Evolutionary conservation across 2,797 vertebrate genomes (phyloP).

Genomic region (Chaetodon trifasciatus): DNA sequence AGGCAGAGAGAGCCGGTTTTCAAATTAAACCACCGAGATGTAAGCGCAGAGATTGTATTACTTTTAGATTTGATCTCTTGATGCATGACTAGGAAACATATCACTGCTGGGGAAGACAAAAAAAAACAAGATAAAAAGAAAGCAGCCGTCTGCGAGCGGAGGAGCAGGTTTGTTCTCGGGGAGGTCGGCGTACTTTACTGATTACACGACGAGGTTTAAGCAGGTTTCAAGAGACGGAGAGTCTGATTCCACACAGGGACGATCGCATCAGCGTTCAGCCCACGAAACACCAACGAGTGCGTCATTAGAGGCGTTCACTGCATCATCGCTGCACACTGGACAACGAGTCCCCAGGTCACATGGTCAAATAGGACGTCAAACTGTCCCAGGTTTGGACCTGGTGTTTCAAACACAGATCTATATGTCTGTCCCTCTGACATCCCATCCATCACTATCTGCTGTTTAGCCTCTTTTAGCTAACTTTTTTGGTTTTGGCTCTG

Average conservation of each 20-base stretch:
- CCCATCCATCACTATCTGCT: too few relatives aligned
- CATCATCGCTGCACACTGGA: neutral
- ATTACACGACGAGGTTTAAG: constrained; percentile 25
- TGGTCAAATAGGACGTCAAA: neutral
- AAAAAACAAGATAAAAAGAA: constrained; percentile 18
- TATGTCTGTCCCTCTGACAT: too few relatives aligned
- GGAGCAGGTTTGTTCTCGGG: neutral
- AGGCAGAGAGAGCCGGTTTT: constrained; percentile 41
- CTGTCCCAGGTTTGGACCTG: too few relatives aligned
- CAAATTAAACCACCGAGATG: constrained; percentile 64
- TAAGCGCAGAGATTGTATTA: constrained; percentile 69
- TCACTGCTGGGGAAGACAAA: constrained; percentile 23
- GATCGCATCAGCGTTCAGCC: neutral
- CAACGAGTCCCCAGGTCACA: neutral
- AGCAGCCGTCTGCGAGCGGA: constrained; percentile 2
- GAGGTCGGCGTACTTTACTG: constrained; percentile 37
- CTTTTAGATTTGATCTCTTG: constrained; percentile 73
- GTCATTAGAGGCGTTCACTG: neutral
- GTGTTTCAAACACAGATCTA: too few relatives aligned
- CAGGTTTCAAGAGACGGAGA: constrained; percentile 2
- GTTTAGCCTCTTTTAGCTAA: too few relatives aligned
- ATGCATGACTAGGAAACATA: constrained; percentile 62
- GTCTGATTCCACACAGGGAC: neutral
- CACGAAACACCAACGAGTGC: neutral
- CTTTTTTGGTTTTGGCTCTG: too few relatives aligned